Evolutionary conservation across 2,888 invertebrate species (phyloP), one percentile per base, ranked within the genome.

Genomic region (Hirtodrosophila cameraria): DNA sequence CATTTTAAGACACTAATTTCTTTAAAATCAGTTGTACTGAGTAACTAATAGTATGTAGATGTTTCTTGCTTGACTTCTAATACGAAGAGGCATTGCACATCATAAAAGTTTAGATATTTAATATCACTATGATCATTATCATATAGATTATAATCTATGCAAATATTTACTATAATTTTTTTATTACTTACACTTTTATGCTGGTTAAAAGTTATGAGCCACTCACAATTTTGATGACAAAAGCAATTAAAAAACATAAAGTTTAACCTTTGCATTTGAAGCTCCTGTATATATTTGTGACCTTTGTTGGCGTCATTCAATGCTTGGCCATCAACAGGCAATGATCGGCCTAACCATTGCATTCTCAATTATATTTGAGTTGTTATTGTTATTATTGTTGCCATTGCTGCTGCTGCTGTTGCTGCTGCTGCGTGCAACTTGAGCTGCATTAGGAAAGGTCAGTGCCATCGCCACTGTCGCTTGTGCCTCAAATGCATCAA

Each of bases 401-500:
- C 18, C 8, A 35, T n/a, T 30, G 50, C 23, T 55, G 49, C 38
- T 41, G 41, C 15, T 46, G 31, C 7, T 36, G 36, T 15, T 62
- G 49, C 25, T 61, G 50, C 18, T 48, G 64, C 73, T 66, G 69
- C 62, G 61, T 80, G 78, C 85, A 82, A 82, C 73, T 85, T 65
- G 73, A 70, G 75, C 63, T 76, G 80, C 82, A 82, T 83, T 83
- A 85, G 87, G 82, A 85, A 87, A 83, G 82, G 82, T 87, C 82
- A 83, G 82, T 83, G 82, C 87, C 82, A 85, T 63, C 74, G 65
- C 46, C 45, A 61, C 45, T 66, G 70, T 57, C 52, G 69, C 62
- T 67, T 63, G 57, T 72, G 86, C 83, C 87, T 65, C 86, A 85
- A 86, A 86, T 86, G 85, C 81, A 86, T 82, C 87, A 86, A 84